Evolutionary conservation across 2,888 invertebrate genomes (phyloP).

Genomic region (Drosophila emarginata): DNA sequence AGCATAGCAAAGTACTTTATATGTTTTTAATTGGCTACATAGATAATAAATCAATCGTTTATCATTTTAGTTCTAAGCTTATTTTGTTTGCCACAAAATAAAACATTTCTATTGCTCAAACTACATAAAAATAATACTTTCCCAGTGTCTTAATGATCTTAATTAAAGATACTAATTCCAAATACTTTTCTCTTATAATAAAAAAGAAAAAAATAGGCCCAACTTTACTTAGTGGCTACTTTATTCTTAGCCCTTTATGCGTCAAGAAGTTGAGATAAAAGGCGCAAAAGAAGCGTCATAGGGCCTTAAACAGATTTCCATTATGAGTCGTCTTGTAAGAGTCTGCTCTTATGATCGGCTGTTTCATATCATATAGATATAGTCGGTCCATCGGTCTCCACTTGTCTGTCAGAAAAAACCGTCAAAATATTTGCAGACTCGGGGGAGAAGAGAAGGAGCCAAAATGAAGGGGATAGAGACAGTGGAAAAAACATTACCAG

Average conservation of each 20-base stretch:
- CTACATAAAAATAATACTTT: too few relatives aligned
- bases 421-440: conserved; percentile 47
- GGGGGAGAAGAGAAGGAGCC: background rate
- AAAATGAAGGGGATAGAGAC: background rate
- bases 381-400: background rate
- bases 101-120: too few relatives aligned
- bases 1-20: too few relatives aligned
- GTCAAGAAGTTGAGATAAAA: background rate
- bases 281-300: background rate
- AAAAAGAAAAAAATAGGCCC: too few relatives aligned
- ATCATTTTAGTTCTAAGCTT: too few relatives aligned
- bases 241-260: background rate
- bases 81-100: too few relatives aligned
- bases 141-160: too few relatives aligned
- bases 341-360: background rate
- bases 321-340: background rate
- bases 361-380: background rate
- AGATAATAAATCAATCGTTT: too few relatives aligned
- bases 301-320: background rate
- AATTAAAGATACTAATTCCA: too few relatives aligned
- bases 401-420: conserved; percentile 44
- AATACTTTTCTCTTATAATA: too few relatives aligned
- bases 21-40: too few relatives aligned
- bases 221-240: too few relatives aligned
- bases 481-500: conserved; percentile 20